These are phyloP conservation scores for Capitulum mitella DNA, from an alignment of 2,888 invertebrate species.

Conservation along the genomic window DNA sequence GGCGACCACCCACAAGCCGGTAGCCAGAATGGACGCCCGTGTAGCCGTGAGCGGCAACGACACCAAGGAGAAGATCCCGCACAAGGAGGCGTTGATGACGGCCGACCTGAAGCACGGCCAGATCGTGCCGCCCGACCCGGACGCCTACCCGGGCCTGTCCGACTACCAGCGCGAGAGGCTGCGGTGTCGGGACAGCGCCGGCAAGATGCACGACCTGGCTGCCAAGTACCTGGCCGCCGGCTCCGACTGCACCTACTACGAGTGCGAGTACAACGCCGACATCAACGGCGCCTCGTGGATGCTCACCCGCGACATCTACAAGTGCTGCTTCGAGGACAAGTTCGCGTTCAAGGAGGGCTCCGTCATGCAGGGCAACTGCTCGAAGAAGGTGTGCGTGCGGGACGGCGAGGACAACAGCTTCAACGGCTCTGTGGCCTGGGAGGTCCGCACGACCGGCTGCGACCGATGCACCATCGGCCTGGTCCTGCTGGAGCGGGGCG, in stretches of 20 bases:
- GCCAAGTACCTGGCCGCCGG: not conserved
- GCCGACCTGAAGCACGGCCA: not conserved
- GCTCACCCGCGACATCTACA: conserved; percentile 20
- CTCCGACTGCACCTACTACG: conserved; percentile 9
- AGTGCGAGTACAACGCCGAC: conserved; percentile 7
- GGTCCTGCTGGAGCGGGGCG: not conserved
- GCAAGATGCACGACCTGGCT: not conserved
- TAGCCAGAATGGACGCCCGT: conserved; percentile 15
- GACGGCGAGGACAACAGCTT: not conserved
- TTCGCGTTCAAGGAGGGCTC: not conserved
- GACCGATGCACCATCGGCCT: not conserved
- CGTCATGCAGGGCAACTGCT: conserved; percentile 21
- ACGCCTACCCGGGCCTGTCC: not conserved
- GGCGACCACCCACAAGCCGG: not conserved
- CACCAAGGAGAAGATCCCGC: conserved; percentile 10
- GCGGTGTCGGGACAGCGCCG: not conserved
- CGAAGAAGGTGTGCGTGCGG: not conserved
- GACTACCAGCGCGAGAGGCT: not conserved
- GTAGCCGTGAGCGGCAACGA: not conserved
- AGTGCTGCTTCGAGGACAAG: conserved; percentile 20
- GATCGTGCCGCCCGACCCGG: not conserved
- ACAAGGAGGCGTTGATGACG: not conserved
- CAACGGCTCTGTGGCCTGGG: not conserved
- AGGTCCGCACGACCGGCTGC: not conserved
- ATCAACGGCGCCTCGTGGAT: not conserved